These are phyloP conservation scores for Syngnathus floridae DNA, from an alignment of 2,113 vertebrate genomes.

Conservation along the genomic window DNA sequence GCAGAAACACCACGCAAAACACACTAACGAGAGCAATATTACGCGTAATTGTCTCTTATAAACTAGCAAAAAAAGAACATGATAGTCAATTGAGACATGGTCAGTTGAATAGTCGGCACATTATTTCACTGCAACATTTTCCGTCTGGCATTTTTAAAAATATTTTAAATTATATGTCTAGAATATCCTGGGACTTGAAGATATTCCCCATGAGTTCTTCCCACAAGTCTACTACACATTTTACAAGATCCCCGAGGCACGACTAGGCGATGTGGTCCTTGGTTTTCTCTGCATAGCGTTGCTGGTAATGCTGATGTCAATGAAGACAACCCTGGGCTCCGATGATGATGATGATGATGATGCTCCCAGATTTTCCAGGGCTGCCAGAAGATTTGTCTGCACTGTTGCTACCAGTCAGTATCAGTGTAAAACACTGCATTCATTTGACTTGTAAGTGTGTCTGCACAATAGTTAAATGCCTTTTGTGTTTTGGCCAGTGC, in stretches of 20 bases:
- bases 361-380: conserved; percentile 29
- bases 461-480: no score
- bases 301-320: conserved; percentile 69
- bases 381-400: conserved; percentile 75
- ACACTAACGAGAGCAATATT: neutral
- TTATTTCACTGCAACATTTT: neutral
- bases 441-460: neutral
- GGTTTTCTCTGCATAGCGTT: conserved; percentile 75
- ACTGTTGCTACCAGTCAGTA: conserved; percentile 76
- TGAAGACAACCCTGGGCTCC: conserved; percentile 69
- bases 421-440: neutral
- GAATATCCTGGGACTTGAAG: conserved; percentile 86
- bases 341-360: neutral
- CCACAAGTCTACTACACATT: conserved; percentile 84
- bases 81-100: neutral
- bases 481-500: conserved; percentile 60
- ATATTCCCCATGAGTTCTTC: conserved; percentile 81
- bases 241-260: conserved; percentile 74
- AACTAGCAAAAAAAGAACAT: neutral
- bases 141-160: neutral
- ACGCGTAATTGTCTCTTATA: no score
- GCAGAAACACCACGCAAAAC: neutral
- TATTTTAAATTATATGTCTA: conserved; percentile 45
- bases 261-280: conserved; percentile 77
- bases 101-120: neutral